Conservation (phyloP, 2,888 invertebrate genomes). For the Metalampra italica region DNA sequence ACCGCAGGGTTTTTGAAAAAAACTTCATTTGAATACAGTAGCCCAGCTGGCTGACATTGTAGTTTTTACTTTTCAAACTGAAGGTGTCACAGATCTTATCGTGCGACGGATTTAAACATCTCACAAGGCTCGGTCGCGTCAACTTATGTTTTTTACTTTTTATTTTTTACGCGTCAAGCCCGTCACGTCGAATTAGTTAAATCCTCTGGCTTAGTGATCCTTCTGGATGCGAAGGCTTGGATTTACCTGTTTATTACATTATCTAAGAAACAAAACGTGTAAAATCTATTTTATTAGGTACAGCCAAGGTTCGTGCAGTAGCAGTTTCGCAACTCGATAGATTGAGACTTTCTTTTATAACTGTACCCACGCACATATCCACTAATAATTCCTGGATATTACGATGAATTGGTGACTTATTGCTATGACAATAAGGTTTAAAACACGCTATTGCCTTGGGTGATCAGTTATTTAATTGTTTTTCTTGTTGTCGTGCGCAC, state of each 20-base stretch:
- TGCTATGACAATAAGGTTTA: no score
- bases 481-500: no score
- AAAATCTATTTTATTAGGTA: neutral
- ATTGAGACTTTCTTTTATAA: no score
- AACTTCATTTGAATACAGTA: conserved; percentile 73
- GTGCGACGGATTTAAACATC: conserved; percentile 67
- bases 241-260: conserved; percentile 22
- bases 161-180: conserved; percentile 57
- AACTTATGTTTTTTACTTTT: conserved; percentile 48
- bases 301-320: no score
- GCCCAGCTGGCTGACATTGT: conserved; percentile 49
- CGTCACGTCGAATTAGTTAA: conserved; percentile 73
- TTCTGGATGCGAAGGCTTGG: conserved; percentile 40
- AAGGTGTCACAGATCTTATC: conserved; percentile 76
- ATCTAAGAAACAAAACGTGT: conserved; percentile 8
- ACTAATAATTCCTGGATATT: no score
- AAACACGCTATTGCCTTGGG: no score
- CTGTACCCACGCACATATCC: no score
- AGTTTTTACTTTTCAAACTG: conserved; percentile 36
- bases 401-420: no score
- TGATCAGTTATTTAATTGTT: no score
- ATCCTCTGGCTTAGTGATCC: conserved; percentile 62
- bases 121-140: conserved; percentile 65
- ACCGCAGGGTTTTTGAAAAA: conserved; percentile 51
- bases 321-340: no score